Percentiles rank a stretch among this genome's conserved stretches.
These are phyloP conservation scores for Meiosimyza decipiens DNA, from an alignment of 2,888 invertebrate genomes.

Conservation along the genomic window DNA sequence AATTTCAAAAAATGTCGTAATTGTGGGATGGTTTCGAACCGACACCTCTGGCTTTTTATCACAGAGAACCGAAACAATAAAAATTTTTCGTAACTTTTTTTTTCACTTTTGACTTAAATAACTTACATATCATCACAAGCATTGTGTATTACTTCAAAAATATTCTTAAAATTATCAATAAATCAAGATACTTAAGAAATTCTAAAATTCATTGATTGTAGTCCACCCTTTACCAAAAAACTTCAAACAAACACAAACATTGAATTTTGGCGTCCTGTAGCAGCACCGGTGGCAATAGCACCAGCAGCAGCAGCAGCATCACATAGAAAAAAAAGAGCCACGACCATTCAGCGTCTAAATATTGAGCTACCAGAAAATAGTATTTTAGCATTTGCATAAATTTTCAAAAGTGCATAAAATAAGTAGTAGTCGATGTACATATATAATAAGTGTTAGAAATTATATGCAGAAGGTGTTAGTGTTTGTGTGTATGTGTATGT, in stretches of 20 bases:
- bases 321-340: neutral
- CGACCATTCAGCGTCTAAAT: conserved; percentile 26
- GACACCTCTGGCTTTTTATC: no score
- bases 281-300: neutral
- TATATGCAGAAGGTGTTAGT: no score
- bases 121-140: no score
- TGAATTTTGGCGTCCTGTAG: conserved; percentile 7
- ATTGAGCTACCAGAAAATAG: conserved; percentile 47
- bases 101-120: no score
- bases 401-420: conserved; percentile 64
- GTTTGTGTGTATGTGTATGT: no score
- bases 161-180: neutral
- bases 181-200: neutral
- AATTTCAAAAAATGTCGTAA: no score
- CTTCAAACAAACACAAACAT: neutral
- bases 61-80: no score
- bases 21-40: no score
- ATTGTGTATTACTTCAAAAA: neutral
- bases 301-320: neutral
- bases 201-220: neutral
- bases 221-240: neutral
- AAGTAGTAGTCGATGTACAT: conserved; percentile 27
- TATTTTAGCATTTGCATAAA: conserved; percentile 65
- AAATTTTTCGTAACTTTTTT: no score
- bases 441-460: no score